A percentile compares a stretch with the other conserved stretches of the same genome.
Evolutionary conservation across 2,888 invertebrate species (phyloP).

Genomic region (Drosophila lutescens): DNA sequence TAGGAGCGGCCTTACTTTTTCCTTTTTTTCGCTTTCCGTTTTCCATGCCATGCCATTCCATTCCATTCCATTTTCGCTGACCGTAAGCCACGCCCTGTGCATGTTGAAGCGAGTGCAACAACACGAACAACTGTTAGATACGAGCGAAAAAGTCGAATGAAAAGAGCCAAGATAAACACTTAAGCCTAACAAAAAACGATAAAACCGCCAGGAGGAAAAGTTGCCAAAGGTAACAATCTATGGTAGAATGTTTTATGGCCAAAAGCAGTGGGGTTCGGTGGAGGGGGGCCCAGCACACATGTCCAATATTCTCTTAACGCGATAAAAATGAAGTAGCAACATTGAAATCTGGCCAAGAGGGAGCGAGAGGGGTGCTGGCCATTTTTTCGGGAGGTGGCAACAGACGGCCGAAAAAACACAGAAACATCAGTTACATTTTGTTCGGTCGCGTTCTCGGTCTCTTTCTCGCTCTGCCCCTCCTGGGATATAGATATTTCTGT

Average conservation of each 20-base stretch:
- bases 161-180: constrained; percentile 77
- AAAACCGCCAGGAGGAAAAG: constrained; percentile 68
- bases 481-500: constrained; percentile 36
- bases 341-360: constrained; percentile 68
- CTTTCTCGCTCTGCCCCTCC: constrained; percentile 32
- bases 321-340: constrained; percentile 79
- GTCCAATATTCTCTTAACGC: constrained; percentile 79
- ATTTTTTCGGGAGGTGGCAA: constrained; percentile 38
- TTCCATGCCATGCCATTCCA: constrained; percentile 18
- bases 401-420: constrained; percentile 64
- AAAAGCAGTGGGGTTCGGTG: constrained; percentile 4
- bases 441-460: constrained; percentile 48
- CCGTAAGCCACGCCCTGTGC: constrained; percentile 83
- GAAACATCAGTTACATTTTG: constrained; percentile 78
- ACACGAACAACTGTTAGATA: constrained; percentile 76
- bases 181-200: constrained; percentile 72
- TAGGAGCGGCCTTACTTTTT: constrained; percentile 50
- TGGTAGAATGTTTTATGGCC: constrained; percentile 62
- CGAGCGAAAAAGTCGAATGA: constrained; percentile 71
- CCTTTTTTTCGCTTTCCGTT: constrained; percentile 14
- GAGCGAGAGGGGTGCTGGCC: constrained; percentile 5
- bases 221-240: constrained; percentile 72
- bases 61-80: constrained; percentile 60
- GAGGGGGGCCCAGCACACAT: constrained; percentile 55
- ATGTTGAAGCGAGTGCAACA: constrained; percentile 72